These are phyloP conservation scores for Petrocephalus zakoni DNA, from an alignment of 2,113 vertebrate species.

Conservation along the genomic window DNA sequence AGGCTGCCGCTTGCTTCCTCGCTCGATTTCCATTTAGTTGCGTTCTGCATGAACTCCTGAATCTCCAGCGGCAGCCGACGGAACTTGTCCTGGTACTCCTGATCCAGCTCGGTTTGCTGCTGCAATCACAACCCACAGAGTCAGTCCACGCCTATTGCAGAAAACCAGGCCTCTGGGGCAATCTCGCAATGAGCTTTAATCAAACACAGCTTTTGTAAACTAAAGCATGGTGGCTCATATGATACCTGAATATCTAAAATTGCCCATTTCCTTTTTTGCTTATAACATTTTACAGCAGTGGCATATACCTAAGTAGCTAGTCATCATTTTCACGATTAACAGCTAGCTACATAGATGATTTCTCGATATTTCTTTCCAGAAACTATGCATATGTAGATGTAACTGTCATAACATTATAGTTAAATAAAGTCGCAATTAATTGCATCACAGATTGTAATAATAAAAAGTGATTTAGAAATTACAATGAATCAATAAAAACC, in stretches of 20 bases:
- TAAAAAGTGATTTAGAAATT: neutral
- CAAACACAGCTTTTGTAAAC: neutral
- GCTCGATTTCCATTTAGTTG: constrained; percentile 72
- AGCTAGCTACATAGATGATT: neutral
- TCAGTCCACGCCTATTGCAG: neutral
- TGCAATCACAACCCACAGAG: constrained; percentile 42
- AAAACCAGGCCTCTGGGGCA: neutral
- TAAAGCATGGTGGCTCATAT: neutral
- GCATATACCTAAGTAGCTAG: neutral
- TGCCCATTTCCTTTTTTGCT: neutral
- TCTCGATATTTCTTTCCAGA: neutral
- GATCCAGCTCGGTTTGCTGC: constrained; percentile 82
- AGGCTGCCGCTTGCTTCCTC: constrained; percentile 69
- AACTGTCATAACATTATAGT: neutral
- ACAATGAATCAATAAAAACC: neutral
- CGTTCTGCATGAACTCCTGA: constrained; percentile 83
- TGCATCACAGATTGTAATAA: neutral
- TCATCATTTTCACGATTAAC: neutral
- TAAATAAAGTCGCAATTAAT: neutral
- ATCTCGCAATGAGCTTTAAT: neutral
- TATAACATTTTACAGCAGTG: neutral
- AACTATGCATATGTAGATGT: neutral
- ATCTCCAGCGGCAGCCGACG: constrained; percentile 87
- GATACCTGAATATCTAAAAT: neutral
- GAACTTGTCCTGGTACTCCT: constrained; percentile 91